A percentile compares a stretch with the other conserved stretches of the same genome.
phyloP scores from a whole-genome alignment of 2,888 invertebrate genomes.

The Tetropium fuscum region DNA sequence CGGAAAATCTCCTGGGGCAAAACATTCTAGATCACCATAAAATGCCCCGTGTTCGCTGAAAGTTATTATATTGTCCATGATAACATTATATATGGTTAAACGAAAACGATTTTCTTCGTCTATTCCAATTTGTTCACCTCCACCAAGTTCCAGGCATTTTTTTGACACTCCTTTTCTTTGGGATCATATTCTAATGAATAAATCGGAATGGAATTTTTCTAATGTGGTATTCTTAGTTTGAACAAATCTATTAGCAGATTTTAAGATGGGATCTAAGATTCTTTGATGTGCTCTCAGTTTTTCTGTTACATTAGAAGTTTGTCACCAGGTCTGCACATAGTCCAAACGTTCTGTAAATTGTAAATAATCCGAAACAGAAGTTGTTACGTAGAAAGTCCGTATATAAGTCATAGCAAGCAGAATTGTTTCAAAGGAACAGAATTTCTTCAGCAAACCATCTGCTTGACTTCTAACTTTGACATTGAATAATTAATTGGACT shows the following conservation, averaged over 20 bases:
- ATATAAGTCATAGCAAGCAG: no score
- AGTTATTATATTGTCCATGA: no score
- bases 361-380: no score
- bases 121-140: no score
- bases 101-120: neutral
- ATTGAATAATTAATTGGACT: neutral
- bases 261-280: neutral
- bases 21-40: no score
- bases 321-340: no score
- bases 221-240: neutral
- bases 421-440: neutral
- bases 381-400: no score
- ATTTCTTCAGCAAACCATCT: neutral
- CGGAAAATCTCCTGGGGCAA: no score
- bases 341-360: no score
- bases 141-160: neutral
- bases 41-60: no score
- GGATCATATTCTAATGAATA: neutral
- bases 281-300: neutral
- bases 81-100: neutral
- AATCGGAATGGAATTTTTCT: no score
- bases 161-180: neutral
- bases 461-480: neutral
- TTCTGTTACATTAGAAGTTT: neutral
- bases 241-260: neutral